Percentiles rank a stretch among this genome's conserved stretches.
phyloP scores from a whole-genome alignment of 2,797 vertebrate species.

The Leuciscus waleckii region DNA sequence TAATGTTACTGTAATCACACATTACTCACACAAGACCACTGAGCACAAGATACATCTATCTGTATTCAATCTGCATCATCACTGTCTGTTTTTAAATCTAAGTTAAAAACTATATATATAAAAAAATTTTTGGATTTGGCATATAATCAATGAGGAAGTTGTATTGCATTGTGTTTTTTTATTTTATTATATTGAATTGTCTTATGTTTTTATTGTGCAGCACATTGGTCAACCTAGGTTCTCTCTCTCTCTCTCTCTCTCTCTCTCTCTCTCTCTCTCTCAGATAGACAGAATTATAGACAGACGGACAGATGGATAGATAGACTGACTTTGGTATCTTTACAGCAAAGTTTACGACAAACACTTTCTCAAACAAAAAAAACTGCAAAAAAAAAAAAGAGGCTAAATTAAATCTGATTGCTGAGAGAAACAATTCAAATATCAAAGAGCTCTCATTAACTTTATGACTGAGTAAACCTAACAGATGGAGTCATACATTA shows the following conservation, averaged over 20 bases:
- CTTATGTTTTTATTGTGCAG: too few relatives aligned
- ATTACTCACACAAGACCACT: neutral
- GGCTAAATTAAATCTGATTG: neutral
- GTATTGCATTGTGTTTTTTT: too few relatives aligned
- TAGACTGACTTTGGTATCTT: neutral
- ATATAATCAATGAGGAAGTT: too few relatives aligned
- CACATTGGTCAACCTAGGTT: too few relatives aligned
- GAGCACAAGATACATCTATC: neutral
- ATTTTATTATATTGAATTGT: too few relatives aligned
- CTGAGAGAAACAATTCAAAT: neutral
- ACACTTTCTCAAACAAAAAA: neutral
- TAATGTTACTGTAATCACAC: conserved; percentile 5
- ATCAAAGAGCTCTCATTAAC: conserved; percentile 40
- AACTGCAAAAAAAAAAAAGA: neutral
- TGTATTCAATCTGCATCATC: neutral
- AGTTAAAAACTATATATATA: too few relatives aligned
- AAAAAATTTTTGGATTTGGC: too few relatives aligned
- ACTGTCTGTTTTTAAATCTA: too few relatives aligned
- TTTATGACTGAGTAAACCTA: conserved; percentile 3
- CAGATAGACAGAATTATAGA: neutral
- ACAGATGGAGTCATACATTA: neutral
- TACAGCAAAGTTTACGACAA: neutral
- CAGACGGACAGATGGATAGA: neutral
- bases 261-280: too few relatives aligned
- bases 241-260: too few relatives aligned